phyloP scores from a whole-genome alignment of 2,797 vertebrate genomes.

The Selene dorsalis region DNA sequence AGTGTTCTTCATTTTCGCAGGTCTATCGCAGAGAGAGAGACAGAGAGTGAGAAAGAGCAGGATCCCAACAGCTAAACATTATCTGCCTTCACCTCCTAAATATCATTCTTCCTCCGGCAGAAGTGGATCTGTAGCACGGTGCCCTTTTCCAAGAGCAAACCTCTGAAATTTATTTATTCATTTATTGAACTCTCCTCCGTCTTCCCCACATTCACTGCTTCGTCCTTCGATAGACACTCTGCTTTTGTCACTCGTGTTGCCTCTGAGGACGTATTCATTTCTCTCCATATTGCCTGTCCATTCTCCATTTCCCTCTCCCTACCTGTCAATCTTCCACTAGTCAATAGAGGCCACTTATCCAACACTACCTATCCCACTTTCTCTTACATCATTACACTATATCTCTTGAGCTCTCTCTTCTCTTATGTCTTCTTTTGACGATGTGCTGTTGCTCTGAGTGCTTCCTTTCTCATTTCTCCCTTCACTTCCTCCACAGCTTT shows the following conservation, averaged over 20 bases:
- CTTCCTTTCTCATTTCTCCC: slow-evolving; percentile 49
- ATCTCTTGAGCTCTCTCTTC: slow-evolving; percentile 41
- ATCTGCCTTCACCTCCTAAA: slow-evolving; percentile 62
- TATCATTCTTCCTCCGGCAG: slow-evolving; percentile 57
- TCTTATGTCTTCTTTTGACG: slow-evolving; percentile 49
- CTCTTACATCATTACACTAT: slow-evolving; percentile 48
- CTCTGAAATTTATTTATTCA: slow-evolving; percentile 23
- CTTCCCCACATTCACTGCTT: slow-evolving; percentile 9
- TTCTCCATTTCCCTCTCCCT: slow-evolving; percentile 16
- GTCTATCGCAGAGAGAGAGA: slow-evolving; percentile 30
- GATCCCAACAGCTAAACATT: slow-evolving; percentile 55
- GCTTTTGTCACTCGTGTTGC: slow-evolving; percentile 24
- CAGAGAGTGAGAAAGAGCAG: slow-evolving; percentile 41
- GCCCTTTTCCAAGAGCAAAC: slow-evolving; percentile 56
- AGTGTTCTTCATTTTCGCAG: slow-evolving; percentile 48
- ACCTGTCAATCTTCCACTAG: slow-evolving; percentile 43
- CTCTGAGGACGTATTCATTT: slow-evolving; percentile 41
- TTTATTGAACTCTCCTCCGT: slow-evolving; percentile 12
- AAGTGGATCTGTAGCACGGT: slow-evolving; percentile 40
- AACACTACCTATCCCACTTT: slow-evolving; percentile 24
- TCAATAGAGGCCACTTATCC: slow-evolving; percentile 51
- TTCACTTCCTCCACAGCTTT: slow-evolving; percentile 41
- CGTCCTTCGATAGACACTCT: slow-evolving; percentile 12
- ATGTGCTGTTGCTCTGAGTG: slow-evolving; percentile 34
- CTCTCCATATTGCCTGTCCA: slow-evolving; percentile 19